These are phyloP conservation scores for Phortica okadai DNA, from an alignment of 2,888 invertebrate genomes.

Conservation along the genomic window DNA sequence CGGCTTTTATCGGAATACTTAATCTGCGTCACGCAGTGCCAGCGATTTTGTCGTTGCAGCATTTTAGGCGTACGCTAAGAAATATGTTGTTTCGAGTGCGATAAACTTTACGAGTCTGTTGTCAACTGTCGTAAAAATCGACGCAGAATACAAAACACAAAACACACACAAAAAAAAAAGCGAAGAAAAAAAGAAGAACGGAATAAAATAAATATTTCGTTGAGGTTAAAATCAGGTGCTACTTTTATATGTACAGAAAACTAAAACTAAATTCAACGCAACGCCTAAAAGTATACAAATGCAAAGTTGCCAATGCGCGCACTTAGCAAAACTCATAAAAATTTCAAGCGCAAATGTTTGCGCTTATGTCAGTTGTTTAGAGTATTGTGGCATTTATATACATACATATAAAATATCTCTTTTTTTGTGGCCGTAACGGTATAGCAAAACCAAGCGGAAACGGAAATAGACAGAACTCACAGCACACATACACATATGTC, in stretches of 20 bases:
- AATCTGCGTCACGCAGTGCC: slow-evolving; percentile 18
- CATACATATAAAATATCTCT: not conserved
- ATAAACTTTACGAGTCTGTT: slow-evolving; percentile 17
- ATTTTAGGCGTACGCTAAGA: slow-evolving; percentile 9
- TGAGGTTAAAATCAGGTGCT: not conserved
- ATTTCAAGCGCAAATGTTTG: not conserved
- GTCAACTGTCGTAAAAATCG: slow-evolving; percentile 9
- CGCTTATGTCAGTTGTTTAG: too few relatives aligned
- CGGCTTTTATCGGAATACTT: slow-evolving; percentile 1
- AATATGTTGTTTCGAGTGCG: slow-evolving; percentile 10
- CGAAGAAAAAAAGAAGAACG: not conserved
- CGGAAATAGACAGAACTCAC: slow-evolving; percentile 31
- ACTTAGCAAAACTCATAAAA: slow-evolving; percentile 1
- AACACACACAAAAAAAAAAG: not conserved
- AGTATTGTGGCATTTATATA: too few relatives aligned
- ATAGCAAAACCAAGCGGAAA: slow-evolving; percentile 27
- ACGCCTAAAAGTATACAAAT: slow-evolving; percentile 3
- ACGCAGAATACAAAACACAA: not conserved
- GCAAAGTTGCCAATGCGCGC: not conserved
- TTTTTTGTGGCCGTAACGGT: not conserved
- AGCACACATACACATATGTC: not conserved
- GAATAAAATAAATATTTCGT: not conserved
- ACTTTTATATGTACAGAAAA: not conserved
- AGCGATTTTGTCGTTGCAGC: slow-evolving; percentile 6
- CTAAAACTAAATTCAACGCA: not conserved